A percentile compares a stretch with the other conserved stretches of the same genome.
Conservation (phyloP, 2,797 vertebrate genomes). For the Tarsius wallacei region DNA sequence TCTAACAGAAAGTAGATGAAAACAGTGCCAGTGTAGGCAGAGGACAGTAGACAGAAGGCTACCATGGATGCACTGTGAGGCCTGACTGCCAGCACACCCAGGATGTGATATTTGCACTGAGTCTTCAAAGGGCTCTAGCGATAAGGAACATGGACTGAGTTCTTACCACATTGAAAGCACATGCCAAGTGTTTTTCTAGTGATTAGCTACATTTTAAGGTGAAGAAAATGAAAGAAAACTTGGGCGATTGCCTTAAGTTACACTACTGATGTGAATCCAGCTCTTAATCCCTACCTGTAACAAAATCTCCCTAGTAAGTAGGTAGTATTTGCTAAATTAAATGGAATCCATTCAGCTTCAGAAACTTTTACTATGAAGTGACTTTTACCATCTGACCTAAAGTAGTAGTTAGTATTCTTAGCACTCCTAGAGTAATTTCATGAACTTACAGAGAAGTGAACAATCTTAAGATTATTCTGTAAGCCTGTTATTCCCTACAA, state of each 20-base stretch:
- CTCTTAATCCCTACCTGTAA: neutral
- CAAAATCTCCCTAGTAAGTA: neutral
- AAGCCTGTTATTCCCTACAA: neutral
- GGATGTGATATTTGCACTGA: neutral
- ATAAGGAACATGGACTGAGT: too few species aligned
- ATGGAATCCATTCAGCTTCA: neutral
- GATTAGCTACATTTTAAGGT: neutral
- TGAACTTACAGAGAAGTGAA: neutral
- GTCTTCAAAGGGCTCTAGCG: neutral
- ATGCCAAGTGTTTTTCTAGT: neutral
- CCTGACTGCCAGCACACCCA: neutral
- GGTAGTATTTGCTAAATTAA: neutral
- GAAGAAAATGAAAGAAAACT: neutral
- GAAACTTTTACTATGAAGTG: neutral
- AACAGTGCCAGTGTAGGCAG: neutral
- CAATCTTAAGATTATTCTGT: neutral
- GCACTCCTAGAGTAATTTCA: neutral
- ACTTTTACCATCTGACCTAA: neutral
- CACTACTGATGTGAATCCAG: neutral
- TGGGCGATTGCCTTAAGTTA: neutral
- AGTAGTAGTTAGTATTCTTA: neutral
- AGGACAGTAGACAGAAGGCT: neutral
- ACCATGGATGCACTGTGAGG: rapidly evolving
- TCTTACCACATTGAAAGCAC: neutral
- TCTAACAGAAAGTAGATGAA: neutral